Evolutionary conservation across 2,797 vertebrate genomes (phyloP), one percentile per base, ranked within the genome.

Genomic region (Buceros bicornis): DNA sequence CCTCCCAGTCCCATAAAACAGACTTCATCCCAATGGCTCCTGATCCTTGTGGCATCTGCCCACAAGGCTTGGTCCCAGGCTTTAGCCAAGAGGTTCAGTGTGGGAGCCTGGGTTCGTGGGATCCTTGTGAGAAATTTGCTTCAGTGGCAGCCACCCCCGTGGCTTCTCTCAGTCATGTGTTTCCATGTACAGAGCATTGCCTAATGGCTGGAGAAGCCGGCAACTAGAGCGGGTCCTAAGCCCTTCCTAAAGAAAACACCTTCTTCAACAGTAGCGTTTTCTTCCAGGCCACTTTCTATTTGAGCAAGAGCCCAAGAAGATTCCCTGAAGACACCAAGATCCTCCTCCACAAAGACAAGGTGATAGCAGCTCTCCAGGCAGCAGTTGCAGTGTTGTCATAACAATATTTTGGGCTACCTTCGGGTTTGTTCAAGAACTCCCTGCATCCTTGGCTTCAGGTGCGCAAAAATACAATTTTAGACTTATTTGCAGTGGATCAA

Each of bases 111-210:
- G 12, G 8, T 42, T 65, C 5, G 7, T 25, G n/a, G 26, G 12
- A n/a, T 43, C n/a, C 12, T 58, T 48, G 28, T 70, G 45, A 84
- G 58, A 60, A 69, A 57, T 40, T 24, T 25, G 15, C 57, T 79
- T 66, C 33, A 11, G 33, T 12, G 22, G 20, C 74, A 82, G 45
- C 43, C 71, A 50, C 9, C 21, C 45, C 28, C 8, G 1, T 9
- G n/a, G 7, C 28, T 14, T 74, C 43, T 53, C 10, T 4, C 10
- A 64, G 48, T 50, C 26, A 1, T 0, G 2, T 10, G 8, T 65
- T 88, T 73, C 42, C 26, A 17, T 2, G 11, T 33, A 67, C n/a
- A 72, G 54, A 76, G 21, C 21, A 21, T 40, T 2, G 1, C 57
- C 42, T 72, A 37, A 20, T 20, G 25, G 22, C 62, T 80, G 8